phyloP scores from a whole-genome alignment of 2,888 invertebrate genomes.

The Agrochola circellaris region DNA sequence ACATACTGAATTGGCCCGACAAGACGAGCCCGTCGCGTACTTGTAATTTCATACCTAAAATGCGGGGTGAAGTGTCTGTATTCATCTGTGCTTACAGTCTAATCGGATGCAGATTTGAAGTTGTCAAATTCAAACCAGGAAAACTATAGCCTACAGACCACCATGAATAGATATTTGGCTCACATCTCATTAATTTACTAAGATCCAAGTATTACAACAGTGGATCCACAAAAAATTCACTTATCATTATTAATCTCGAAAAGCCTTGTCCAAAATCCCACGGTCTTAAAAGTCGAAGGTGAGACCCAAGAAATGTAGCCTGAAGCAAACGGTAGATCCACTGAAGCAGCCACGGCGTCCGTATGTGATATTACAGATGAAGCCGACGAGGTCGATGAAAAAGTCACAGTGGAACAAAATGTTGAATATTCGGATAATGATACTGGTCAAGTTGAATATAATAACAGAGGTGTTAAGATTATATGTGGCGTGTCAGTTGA shows the following conservation, averaged over 20 bases:
- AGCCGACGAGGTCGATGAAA: conserved; percentile 66
- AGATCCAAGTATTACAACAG: conserved; percentile 28
- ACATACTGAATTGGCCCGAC: no score
- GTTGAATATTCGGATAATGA: conserved; percentile 54
- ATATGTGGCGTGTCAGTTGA: conserved; percentile 69
- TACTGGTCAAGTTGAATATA: conserved; percentile 69
- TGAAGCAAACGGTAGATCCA: conserved; percentile 89
- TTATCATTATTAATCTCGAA: conserved; percentile 82
- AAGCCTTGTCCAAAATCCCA: conserved; percentile 82
- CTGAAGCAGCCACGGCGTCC: conserved; percentile 86
- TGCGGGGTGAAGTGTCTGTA: no score
- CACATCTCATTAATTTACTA: conserved; percentile 19
- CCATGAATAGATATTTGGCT: background rate
- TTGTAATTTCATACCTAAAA: no score
- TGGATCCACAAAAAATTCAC: conserved; percentile 66
- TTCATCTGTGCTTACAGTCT: no score
- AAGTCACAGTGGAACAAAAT: conserved; percentile 77
- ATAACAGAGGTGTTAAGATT: conserved; percentile 54
- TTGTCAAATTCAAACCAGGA: background rate
- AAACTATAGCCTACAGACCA: background rate
- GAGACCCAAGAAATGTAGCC: conserved; percentile 85
- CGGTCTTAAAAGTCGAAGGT: conserved; percentile 86
- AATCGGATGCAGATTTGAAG: background rate
- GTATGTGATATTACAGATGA: conserved; percentile 76
- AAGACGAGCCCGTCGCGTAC: no score